Conservation (phyloP, 53 echinoderm and acorn worm genomes). For the Antedon mediterranea region DNA sequence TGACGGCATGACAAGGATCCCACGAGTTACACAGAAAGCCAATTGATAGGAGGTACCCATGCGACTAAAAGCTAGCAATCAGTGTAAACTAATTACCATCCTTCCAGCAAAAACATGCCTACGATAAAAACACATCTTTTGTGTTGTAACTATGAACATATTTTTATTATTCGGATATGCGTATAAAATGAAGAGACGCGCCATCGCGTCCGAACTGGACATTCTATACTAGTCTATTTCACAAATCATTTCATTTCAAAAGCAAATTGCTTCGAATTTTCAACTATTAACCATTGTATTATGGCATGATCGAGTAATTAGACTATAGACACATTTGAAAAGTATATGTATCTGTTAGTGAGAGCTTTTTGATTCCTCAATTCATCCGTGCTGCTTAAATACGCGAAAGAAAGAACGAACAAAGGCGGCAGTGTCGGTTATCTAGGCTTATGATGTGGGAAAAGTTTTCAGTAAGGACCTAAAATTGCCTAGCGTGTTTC, state of each 20-base stretch:
- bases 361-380: not conserved
- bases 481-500: not conserved
- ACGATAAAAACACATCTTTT: not conserved
- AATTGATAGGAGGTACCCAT: not conserved
- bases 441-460: not conserved
- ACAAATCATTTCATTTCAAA: not conserved
- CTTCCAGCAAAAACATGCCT: not conserved
- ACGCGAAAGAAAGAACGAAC: not conserved
- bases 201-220: not conserved
- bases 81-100: not conserved
- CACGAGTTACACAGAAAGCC: not conserved
- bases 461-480: not conserved
- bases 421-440: not conserved
- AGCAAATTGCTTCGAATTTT: not conserved
- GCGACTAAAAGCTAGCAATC: not conserved
- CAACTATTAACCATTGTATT: not conserved
- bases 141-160: not conserved
- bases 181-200: not conserved
- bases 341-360: not conserved
- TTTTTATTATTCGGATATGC: not conserved
- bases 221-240: not conserved
- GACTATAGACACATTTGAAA: not conserved
- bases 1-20: not conserved
- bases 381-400: not conserved
- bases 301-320: not conserved